These are phyloP conservation scores for Pinctada fucata DNA, from an alignment of 2,888 invertebrate species.

Conservation along the genomic window DNA sequence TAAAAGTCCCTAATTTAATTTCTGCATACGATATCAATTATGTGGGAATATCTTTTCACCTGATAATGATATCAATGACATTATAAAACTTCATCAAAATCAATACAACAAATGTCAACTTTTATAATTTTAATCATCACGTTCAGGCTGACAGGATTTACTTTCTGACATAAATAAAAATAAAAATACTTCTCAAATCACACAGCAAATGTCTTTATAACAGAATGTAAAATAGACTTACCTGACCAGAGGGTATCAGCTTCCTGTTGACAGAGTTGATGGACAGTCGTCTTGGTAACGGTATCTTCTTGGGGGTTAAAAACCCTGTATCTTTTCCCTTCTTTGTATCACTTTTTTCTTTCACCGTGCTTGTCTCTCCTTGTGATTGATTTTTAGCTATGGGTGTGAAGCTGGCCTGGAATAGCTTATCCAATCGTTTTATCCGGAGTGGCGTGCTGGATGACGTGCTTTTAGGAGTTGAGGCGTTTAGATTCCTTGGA, in stretches of 20 bases:
- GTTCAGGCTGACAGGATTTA: too few relatives aligned
- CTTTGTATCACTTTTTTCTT: constrained; percentile 8
- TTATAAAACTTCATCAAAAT: too few relatives aligned
- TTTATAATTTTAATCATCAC: too few relatives aligned
- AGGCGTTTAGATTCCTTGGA: background rate
- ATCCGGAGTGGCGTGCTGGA: constrained; percentile 44
- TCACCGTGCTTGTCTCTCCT: constrained; percentile 19
- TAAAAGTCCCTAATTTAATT: too few relatives aligned
- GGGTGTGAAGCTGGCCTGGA: constrained; percentile 54
- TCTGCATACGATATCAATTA: too few relatives aligned
- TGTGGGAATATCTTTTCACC: too few relatives aligned
- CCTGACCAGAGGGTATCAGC: background rate
- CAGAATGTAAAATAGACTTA: background rate
- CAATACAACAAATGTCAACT: too few relatives aligned
- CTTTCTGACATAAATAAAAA: too few relatives aligned
- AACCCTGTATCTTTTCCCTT: constrained; percentile 39
- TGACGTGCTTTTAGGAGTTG: background rate
- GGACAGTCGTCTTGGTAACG: constrained; percentile 53
- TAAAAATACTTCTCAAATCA: too few relatives aligned
- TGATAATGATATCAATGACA: too few relatives aligned
- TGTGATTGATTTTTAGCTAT: constrained; percentile 39
- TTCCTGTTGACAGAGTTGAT: background rate
- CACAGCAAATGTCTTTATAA: too few relatives aligned
- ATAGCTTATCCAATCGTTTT: constrained; percentile 44
- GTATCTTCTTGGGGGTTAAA: constrained; percentile 53